Evolutionary conservation across 2,888 invertebrate species (phyloP).

Genomic region (Zootermopsis nevadensis): DNA sequence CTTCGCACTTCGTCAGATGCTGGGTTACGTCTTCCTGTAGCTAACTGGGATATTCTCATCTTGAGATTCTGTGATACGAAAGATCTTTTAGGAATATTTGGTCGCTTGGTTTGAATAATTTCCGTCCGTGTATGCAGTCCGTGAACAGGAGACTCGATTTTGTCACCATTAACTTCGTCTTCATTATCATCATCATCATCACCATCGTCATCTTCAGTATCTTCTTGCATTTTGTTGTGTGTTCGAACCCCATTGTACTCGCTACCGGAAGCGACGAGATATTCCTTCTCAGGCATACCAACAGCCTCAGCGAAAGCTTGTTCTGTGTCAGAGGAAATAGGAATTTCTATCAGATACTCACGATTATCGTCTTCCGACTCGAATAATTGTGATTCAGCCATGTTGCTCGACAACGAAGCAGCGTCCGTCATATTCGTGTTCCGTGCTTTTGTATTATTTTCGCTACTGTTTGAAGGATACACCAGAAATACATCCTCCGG

Average conservation of each 20-base stretch:
- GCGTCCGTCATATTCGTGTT: not conserved
- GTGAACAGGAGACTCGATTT: not conserved
- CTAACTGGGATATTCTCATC: not conserved
- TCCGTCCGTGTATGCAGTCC: not conserved
- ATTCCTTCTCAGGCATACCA: not conserved
- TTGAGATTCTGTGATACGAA: not conserved
- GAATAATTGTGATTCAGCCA: not conserved
- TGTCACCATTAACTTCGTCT: not conserved
- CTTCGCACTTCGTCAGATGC: not conserved
- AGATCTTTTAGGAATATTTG: not conserved
- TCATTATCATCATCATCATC: not conserved
- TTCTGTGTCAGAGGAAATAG: not conserved
- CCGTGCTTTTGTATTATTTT: not conserved
- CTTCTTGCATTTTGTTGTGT: not conserved
- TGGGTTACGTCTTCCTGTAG: not conserved
- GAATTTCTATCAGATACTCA: not conserved
- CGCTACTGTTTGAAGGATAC: not conserved
- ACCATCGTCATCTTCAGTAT: not conserved
- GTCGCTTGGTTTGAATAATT: not conserved
- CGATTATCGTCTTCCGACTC: not conserved
- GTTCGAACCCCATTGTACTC: not conserved
- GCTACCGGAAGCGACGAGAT: not conserved
- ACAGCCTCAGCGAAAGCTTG: not conserved
- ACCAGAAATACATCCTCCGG: not conserved
- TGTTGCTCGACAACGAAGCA: not conserved